Evolutionary conservation across 2,888 invertebrate genomes (phyloP).

Genomic region (Dolichopus griseipennis): DNA sequence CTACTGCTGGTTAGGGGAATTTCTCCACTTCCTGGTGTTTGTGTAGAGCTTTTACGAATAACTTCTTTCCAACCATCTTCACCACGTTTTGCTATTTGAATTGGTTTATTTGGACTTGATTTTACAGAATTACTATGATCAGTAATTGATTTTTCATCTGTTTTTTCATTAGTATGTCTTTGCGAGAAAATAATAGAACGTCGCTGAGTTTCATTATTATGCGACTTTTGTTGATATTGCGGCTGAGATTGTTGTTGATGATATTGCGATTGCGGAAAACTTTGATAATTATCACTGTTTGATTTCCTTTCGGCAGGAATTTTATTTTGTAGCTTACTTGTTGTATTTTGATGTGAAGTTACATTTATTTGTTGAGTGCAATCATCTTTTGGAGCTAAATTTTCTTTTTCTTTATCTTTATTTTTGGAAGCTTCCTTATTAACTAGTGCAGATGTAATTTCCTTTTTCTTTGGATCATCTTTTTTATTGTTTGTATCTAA

Average conservation of each 20-base stretch:
- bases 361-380: constrained; percentile 25
- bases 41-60: constrained; percentile 68
- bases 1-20: constrained; percentile 7
- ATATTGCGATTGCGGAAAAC: constrained; percentile 24
- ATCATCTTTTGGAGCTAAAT: constrained; percentile 34
- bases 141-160: constrained; percentile 17
- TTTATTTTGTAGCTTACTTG: not conserved
- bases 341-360: not conserved
- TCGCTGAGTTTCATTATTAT: constrained; percentile 35
- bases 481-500: constrained; percentile 11
- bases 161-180: constrained; percentile 58
- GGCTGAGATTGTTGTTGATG: constrained; percentile 18
- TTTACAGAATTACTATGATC: constrained; percentile 18
- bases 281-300: constrained; percentile 18
- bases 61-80: constrained; percentile 98
- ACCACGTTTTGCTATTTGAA: constrained; percentile 50
- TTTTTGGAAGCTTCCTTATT: constrained; percentile 16
- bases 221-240: constrained; percentile 10
- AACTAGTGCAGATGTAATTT: not conserved
- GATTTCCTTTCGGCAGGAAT: not conserved
- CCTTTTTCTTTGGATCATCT: constrained; percentile 20
- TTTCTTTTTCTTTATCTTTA: constrained; percentile 35
- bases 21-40: constrained; percentile 25
- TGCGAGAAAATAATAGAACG: constrained; percentile 63
- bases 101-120: constrained; percentile 16